A percentile compares a stretch with the other conserved stretches of the same genome.
phyloP scores from a whole-genome alignment of 92 coral and sea anemone genomes.

The Meandrina meandrites region DNA sequence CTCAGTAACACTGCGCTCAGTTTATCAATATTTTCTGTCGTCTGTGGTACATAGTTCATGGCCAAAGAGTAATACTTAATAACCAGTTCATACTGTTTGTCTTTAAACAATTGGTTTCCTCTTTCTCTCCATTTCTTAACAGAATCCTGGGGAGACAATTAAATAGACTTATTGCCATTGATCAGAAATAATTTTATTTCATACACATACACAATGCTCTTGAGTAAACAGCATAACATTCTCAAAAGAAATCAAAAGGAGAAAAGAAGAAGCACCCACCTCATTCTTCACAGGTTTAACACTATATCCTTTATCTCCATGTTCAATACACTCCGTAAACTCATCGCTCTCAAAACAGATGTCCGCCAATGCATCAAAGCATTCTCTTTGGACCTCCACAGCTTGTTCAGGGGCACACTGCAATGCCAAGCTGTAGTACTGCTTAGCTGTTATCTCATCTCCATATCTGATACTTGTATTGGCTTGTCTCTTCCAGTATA shows the following conservation, averaged over 20 bases:
- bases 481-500: conserved; percentile 49
- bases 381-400: conserved; percentile 17
- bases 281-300: conserved; percentile 28
- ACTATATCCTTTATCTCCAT: conserved; percentile 27
- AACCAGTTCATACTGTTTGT: conserved; percentile 57
- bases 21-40: conserved; percentile 3
- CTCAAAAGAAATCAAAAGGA: not conserved
- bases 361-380: conserved; percentile 37
- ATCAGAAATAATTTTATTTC: not conserved
- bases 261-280: conserved; percentile 14
- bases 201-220: too few species aligned
- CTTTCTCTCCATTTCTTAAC: conserved; percentile 81
- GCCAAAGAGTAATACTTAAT: conserved; percentile 74
- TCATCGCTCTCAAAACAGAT: conserved; percentile 31
- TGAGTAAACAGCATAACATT: not conserved
- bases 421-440: conserved; percentile 39
- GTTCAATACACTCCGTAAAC: conserved; percentile 39
- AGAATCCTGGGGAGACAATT: conserved; percentile 29
- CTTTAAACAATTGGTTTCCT: conserved; percentile 74
- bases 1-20: conserved; percentile 67
- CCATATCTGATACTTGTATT: not conserved
- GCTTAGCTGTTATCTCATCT: not conserved
- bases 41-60: conserved; percentile 60
- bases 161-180: not conserved
- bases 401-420: conserved; percentile 32